Conservation (phyloP, 2,113 vertebrate species). For the Uria lomvia region DNA sequence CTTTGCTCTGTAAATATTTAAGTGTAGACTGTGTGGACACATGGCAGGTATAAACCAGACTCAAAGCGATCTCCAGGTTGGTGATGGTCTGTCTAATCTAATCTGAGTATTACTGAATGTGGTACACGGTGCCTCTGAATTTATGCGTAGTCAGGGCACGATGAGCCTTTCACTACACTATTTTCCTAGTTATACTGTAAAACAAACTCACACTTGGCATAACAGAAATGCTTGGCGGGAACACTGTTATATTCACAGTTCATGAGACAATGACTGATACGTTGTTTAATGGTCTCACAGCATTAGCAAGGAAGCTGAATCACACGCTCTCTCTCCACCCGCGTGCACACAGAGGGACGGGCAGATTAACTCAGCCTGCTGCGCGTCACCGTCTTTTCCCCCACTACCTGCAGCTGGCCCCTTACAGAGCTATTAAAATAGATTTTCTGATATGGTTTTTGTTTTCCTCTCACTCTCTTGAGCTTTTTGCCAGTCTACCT, state of each 20-base stretch:
- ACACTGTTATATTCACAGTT: not conserved
- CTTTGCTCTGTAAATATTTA: conserved; percentile 60
- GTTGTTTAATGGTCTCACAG: not conserved
- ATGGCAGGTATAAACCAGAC: conserved; percentile 46
- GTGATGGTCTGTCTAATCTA: conserved; percentile 31
- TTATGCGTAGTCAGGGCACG: not conserved
- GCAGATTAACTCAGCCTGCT: not conserved
- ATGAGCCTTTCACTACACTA: not conserved
- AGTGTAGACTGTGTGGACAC: not conserved
- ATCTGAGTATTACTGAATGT: not conserved
- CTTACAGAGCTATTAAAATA: not conserved
- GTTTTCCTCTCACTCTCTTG: not conserved
- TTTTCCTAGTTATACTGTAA: not conserved
- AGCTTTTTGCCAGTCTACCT: not conserved
- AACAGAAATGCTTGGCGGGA: not conserved
- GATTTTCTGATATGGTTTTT: not conserved
- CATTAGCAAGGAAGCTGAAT: not conserved
- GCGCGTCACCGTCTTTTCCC: not conserved
- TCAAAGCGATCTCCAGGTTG: not conserved
- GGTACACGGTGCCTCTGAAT: not conserved
- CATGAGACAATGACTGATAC: not conserved
- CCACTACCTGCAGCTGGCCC: not conserved
- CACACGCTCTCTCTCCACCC: not conserved
- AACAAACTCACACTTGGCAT: not conserved
- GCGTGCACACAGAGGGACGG: not conserved